Evolutionary conservation across 1,140 invertebrate genomes (phyloP).

Genomic region (Drosophila nigromelanica): DNA sequence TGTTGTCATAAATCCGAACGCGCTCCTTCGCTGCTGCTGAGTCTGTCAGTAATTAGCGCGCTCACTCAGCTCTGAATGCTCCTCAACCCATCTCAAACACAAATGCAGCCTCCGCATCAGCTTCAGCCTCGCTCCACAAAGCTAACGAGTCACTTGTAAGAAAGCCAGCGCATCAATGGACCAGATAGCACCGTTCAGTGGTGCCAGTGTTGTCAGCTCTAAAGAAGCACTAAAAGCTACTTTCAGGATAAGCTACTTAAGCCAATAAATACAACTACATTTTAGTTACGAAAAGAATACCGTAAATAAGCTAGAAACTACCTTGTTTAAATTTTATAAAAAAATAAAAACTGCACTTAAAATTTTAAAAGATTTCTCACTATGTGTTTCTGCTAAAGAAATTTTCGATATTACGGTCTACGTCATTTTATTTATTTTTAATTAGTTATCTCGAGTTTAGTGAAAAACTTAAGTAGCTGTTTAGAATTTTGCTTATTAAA

Average conservation of each 20-base stretch:
- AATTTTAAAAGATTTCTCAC: too few species aligned
- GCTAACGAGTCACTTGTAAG: constrained; percentile 78
- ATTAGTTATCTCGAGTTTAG: too few species aligned
- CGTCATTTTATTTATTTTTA: too few species aligned
- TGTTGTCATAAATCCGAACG: constrained; percentile 66
- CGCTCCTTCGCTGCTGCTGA: constrained; percentile 50
- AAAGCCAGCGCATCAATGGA: constrained; percentile 43
- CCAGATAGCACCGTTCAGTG: neutral
- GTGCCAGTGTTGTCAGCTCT: constrained; percentile 3
- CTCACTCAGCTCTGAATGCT: constrained; percentile 54
- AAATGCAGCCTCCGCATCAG: neutral
- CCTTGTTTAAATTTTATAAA: neutral
- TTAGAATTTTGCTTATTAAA: too few species aligned
- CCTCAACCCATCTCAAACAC: constrained; percentile 16
- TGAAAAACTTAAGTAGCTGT: too few species aligned
- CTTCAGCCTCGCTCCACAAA: constrained; percentile 42
- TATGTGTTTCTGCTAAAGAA: too few species aligned
- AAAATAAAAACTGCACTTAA: too few species aligned
- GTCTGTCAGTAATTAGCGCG: constrained; percentile 73
- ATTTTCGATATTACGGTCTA: too few species aligned
- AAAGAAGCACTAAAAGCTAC: neutral
- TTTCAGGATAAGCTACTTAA: neutral
- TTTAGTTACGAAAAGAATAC: too few species aligned
- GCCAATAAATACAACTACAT: neutral
- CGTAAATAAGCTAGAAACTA: neutral